Base-by-base conservation (phyloP, 2,113 vertebrate species). In the Callorhinus ursinus region DNA sequence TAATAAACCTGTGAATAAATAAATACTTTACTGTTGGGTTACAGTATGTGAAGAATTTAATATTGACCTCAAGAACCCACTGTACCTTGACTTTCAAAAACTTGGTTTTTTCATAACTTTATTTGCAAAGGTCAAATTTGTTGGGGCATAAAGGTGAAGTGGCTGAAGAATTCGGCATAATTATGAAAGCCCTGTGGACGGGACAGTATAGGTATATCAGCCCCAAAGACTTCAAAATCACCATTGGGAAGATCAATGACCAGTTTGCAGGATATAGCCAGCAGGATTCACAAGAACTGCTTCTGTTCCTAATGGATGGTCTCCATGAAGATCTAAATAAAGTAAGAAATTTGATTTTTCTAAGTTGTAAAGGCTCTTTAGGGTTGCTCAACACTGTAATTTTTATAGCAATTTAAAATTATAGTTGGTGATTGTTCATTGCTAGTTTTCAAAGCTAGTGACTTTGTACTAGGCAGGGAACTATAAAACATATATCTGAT, bases 281-380 rank as follows among this genome's bases (percentile, higher is more conserved):
- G 97, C 99, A 99, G 90, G 99, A 99, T 98, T 99, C 99, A 10
- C 99, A 99, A 98, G 99, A 99, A 97, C 94, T 99, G 97, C 99
- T 99, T 77, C 99, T 99, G 65, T 99, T 99, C 97, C 99, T 99
- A 59, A 99, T 99, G 99, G 99, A 99, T 46, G 99, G 99, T 72
- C 99, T 99, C 69, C 99, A 99, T 4, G 99, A 99, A 98, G 99
- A 99, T 97, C 99, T 99, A 81, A 99, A 99, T 98, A 99, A 99
- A 99, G 99, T 99, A 99, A 98, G 98, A 71, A 18, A 89, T 57
- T 49, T 46, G 21, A 26, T 22, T 96, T 90, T 92, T 92, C 65
- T 72, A 10, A 46, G 28, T 63, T 87, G 4, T 36, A 24, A 15
- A 77, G 76, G 5, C 12, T 15, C 36, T 59, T 84, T 39, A 81